Base-by-base conservation (phyloP, 2,113 vertebrate species). In the Cricetomys ansorgei region DNA sequence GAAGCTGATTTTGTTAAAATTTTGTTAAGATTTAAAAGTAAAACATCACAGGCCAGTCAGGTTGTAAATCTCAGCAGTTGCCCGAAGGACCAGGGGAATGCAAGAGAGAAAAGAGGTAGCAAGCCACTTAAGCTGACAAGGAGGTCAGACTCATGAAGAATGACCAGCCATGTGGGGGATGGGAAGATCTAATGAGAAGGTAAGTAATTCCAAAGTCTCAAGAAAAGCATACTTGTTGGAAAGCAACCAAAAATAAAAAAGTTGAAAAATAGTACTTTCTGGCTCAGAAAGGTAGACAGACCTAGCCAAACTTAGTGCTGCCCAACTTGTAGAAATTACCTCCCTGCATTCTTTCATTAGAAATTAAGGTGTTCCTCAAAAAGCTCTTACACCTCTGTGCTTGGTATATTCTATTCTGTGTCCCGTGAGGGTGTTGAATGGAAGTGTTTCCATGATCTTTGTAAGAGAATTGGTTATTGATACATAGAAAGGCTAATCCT, bases 1-100 rank as follows among this genome's bases (percentile, higher is more conserved):
- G 2, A 3, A 80, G 4, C n/a, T 9, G 13, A 17, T 16, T n/a
- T n/a, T n/a, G n/a, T n/a, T 4, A 29, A 1, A 29, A 62, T 25
- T 62, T 62, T 83, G 23, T 16, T 16, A 27, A 81, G 8, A 25
- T 29, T 62, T 59, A 16, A 43, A 62, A 62, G 29, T 16, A 17
- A 83, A 27, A 17, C 10, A 57, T 1, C 17, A 12, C 1, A 5
- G 25, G n/a, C 29, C 13, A 62, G 12, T 12, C 9, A 25, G 29
- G 6, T 29, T 59, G n/a, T 27, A 8, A 40, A 62, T 43, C 12
- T 31, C 13, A 43, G 25, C 25, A 59, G 25, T n/a, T 62, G n/a
- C 25, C 8, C 43, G 5, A 43, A 43, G 3, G 3, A 59, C 9
- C 31, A 57, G 5, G 21, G 4, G 15, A 43, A 13, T 62, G n/a